Conservation (phyloP, 2,113 vertebrate genomes). For the Tragelaphus strepsiceros region DNA sequence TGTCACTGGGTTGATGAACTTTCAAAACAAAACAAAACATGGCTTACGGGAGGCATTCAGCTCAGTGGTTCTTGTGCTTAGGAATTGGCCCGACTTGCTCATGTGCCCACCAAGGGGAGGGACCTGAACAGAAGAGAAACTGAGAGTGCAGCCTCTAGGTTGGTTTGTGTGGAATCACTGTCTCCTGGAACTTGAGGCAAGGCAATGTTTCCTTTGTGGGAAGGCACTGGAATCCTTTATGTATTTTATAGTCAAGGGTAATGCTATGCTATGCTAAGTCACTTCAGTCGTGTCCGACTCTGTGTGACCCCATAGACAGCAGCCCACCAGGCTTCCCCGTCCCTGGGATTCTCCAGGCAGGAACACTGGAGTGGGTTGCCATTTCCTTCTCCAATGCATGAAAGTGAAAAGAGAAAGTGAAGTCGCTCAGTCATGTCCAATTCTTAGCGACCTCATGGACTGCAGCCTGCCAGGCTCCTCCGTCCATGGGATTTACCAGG, state of each 20-base stretch:
- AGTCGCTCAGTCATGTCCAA: too few relatives aligned
- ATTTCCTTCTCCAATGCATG: too few relatives aligned
- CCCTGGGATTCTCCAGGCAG: too few relatives aligned
- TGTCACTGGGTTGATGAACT: background rate
- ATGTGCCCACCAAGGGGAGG: background rate
- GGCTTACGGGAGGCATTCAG: background rate
- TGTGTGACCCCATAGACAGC: too few relatives aligned
- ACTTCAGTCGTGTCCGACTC: too few relatives aligned
- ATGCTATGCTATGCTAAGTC: too few relatives aligned
- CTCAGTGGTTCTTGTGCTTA: background rate
- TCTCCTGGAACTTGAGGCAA: background rate
- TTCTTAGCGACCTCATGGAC: too few relatives aligned
- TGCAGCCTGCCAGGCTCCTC: too few relatives aligned
- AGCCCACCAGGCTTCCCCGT: too few relatives aligned
- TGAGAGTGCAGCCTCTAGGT: background rate
- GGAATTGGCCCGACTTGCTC: background rate
- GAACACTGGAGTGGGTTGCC: too few relatives aligned
- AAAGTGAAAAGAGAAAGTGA: too few relatives aligned
- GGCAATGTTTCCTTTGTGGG: background rate
- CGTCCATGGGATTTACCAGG: too few relatives aligned
- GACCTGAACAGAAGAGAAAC: background rate
- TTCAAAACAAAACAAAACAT: background rate
- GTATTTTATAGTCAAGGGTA: background rate
- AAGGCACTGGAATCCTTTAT: background rate
- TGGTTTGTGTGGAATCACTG: background rate